phyloP scores from a whole-genome alignment of 2,113 vertebrate genomes.

The Asarcornis scutulata region DNA sequence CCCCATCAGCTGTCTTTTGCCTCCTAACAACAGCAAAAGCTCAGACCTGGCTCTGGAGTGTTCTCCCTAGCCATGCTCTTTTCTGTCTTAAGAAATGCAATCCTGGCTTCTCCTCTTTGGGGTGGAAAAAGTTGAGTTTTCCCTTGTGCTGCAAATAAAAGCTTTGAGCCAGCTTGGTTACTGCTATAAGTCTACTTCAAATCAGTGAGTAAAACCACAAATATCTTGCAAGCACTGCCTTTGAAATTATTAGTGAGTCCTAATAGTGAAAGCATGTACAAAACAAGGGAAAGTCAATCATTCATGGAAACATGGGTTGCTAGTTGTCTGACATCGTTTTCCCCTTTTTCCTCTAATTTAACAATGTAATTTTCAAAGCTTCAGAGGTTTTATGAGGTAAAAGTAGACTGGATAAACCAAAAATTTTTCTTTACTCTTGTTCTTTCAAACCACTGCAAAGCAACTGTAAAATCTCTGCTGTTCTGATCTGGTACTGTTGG shows the following conservation, averaged over 20 bases:
- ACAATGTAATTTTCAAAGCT: neutral
- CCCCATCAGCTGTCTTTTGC: accelerated
- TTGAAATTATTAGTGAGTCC: neutral
- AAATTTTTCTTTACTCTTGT: neutral
- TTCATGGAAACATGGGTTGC: neutral
- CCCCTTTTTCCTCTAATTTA: neutral
- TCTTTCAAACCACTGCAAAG: neutral
- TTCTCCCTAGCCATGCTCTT: neutral
- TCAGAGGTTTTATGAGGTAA: neutral
- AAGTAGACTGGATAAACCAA: neutral
- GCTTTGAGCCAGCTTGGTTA: neutral
- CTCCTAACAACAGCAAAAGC: neutral
- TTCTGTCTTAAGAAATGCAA: neutral
- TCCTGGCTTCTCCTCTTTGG: neutral
- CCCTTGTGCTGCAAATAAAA: neutral
- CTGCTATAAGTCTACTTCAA: neutral
- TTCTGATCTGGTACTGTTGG: neutral
- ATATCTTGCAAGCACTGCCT: neutral
- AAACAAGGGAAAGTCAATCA: neutral
- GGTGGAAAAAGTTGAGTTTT: neutral
- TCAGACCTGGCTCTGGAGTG: neutral
- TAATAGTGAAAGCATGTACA: neutral
- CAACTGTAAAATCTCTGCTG: neutral
- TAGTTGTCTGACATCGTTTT: neutral
- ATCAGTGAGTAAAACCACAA: neutral